phyloP scores from a whole-genome alignment of 2,797 vertebrate genomes.

The Pseudochromis fuscus region DNA sequence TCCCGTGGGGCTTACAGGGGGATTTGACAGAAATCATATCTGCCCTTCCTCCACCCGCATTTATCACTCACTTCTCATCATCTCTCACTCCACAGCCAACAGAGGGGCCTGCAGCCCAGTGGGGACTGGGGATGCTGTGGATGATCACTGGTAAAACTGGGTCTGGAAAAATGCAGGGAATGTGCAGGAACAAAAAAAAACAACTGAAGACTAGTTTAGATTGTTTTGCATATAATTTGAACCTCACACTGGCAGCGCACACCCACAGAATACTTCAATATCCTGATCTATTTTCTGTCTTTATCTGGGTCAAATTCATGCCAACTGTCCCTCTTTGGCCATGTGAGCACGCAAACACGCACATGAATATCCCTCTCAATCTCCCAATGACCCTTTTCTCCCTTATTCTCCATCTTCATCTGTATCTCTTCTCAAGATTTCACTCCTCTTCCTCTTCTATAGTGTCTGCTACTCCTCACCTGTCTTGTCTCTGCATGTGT shows the following conservation, averaged over 20 bases:
- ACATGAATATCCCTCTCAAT: constrained; percentile 71
- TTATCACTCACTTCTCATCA: constrained; percentile 36
- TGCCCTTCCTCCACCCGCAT: constrained; percentile 43
- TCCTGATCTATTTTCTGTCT: constrained; percentile 58
- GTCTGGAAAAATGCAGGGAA: neutral
- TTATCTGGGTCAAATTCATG: constrained; percentile 80
- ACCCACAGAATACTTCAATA: constrained; percentile 19
- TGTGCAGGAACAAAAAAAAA: no score
- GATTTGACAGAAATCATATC: constrained; percentile 33
- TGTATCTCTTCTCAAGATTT: neutral
- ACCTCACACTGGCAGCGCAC: no score
- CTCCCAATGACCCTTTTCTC: constrained; percentile 70
- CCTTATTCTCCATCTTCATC: constrained; percentile 8
- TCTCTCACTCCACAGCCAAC: constrained; percentile 30
- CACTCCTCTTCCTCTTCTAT: neutral
- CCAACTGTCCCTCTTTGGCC: constrained; percentile 75
- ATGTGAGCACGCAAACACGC: constrained; percentile 38
- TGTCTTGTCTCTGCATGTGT: neutral
- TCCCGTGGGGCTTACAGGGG: constrained; percentile 9
- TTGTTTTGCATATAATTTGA: no score
- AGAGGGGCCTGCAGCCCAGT: constrained; percentile 5
- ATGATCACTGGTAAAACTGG: neutral
- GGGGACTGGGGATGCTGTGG: constrained; percentile 22
- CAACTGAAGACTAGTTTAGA: no score
- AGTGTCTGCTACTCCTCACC: constrained; percentile 7